These are phyloP conservation scores for Platysternon megacephalum DNA, from an alignment of 2,113 vertebrate genomes.

Conservation along the genomic window DNA sequence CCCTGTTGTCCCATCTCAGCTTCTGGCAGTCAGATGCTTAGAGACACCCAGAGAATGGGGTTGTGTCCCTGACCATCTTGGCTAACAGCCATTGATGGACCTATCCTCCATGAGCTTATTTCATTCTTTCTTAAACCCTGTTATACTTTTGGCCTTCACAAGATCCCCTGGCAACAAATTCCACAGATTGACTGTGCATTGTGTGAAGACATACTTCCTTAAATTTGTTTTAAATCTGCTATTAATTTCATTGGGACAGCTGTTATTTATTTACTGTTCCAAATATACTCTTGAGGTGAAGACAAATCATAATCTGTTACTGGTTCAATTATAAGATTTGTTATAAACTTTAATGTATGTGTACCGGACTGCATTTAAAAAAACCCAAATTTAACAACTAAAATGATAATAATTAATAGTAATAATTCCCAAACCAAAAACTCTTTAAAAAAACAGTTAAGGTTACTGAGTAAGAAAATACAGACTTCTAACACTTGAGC, in stretches of 20 bases:
- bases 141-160: neutral
- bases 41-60: neutral
- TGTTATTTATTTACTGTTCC: neutral
- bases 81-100: neutral
- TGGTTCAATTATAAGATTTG: neutral
- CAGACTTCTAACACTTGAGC: constrained; percentile 59
- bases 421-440: neutral
- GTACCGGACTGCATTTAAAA: neutral
- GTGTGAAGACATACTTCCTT: neutral
- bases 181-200: neutral
- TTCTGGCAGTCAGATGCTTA: neutral
- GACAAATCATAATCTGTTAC: neutral
- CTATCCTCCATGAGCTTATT: neutral
- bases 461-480: neutral
- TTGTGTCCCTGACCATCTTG: neutral
- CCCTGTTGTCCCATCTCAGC: neutral
- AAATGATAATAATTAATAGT: neutral
- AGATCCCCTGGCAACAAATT: neutral
- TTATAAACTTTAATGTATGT: neutral
- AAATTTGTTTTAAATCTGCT: neutral
- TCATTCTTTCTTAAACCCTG: neutral
- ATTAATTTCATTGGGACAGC: neutral
- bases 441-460: neutral
- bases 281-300: neutral
- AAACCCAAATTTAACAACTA: neutral